These are phyloP conservation scores for Campylorhamphus procurvoides DNA, from an alignment of 2,113 vertebrate species.

Conservation along the genomic window DNA sequence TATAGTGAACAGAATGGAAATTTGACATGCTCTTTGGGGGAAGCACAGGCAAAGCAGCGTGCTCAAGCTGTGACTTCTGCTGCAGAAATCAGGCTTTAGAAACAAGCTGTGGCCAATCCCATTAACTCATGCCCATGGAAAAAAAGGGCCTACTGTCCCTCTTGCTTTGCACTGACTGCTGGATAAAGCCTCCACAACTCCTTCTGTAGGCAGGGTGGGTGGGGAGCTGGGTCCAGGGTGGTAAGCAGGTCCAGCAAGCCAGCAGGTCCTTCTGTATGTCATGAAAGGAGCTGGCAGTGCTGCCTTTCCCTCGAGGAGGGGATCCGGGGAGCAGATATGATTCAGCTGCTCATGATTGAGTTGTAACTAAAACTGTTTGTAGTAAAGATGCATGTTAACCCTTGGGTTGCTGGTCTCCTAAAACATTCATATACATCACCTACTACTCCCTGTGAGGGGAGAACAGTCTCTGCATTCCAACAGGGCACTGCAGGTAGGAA, in stretches of 20 bases:
- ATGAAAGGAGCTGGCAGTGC: not conserved
- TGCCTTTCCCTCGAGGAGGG: not conserved
- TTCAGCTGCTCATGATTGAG: not conserved
- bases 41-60: not conserved
- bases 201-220: not conserved
- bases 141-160: not conserved
- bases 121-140: not conserved
- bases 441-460: not conserved
- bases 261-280: not conserved
- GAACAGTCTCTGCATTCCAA: not conserved
- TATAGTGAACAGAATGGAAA: not conserved
- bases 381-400: conserved; percentile 6
- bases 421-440: not conserved
- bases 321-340: not conserved
- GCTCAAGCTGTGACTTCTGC: not conserved
- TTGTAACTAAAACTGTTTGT: not conserved
- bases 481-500: not conserved
- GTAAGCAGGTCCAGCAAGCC: not conserved
- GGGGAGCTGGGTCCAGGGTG: not conserved
- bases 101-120: not conserved
- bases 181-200: not conserved
- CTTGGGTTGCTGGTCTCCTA: not conserved
- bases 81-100: not conserved
- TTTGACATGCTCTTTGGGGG: not conserved
- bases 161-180: not conserved